Base-by-base conservation (phyloP, 1,140 invertebrate species). In the Sipha flava region DNA sequence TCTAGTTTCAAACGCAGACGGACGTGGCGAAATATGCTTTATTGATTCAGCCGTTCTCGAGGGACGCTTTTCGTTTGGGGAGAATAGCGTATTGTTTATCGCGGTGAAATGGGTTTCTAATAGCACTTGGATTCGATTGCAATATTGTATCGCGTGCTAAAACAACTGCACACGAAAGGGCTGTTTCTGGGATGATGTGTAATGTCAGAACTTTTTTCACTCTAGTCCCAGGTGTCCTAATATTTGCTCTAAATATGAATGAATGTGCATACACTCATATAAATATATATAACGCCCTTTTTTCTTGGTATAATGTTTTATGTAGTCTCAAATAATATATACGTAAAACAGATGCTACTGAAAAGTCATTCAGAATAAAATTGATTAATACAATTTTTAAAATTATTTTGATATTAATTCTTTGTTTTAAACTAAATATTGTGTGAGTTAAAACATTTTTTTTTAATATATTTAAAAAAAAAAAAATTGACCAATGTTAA, bases 101-200 rank as follows among this genome's bases (percentile, higher is more conserved):
- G 12, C 23, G 16, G 16, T 70, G 34, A 9, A 9, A 43, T 77
- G 52, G 34, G 34, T 59, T 52, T 77, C 34, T 77, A 77, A 77
- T 77, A 59, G 73, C 73, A 77, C 73, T 77, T 57, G 34, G 21
- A 77, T 14, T 43, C 37, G n/a, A 70, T 54, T 37, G 73, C 52
- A 59, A 77, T 77, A 77, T 77, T 77, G 73, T 77, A 59, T 40
- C n/a, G 21, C 52, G 47, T 29, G 73, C 73, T 77, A 77, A 77
- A 77, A 59, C 73, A 59, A 77, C 73, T 43, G 26, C n/a, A 57
- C 43, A 57, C 49, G 43, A 26, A 57, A 59, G 49, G 52, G 14
- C 16, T n/a, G 66, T 43, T 45, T 16, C 29, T 7, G 12, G 37
- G 40, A 26, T 4, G 6, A 57, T 23, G 73, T 43, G 21, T 57